A percentile compares a stretch with the other conserved stretches of the same genome.
Evolutionary conservation across 1,140 invertebrate genomes (phyloP).

Genomic region (Chironomus tepperi): DNA sequence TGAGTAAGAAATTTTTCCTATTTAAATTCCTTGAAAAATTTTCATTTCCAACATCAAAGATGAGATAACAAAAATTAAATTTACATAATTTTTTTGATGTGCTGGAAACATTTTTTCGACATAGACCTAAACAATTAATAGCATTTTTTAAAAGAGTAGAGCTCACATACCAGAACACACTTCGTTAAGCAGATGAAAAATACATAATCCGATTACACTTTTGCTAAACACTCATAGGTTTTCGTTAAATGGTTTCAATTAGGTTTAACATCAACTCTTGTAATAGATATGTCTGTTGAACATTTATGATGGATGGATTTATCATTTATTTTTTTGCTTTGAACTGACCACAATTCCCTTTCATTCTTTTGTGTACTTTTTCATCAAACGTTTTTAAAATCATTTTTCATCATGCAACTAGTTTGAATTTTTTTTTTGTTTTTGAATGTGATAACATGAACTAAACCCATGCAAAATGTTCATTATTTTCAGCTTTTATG

Average conservation of each 20-base stretch:
- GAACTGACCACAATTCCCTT: not conserved
- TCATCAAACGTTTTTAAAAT: not conserved
- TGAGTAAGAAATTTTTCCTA: not conserved
- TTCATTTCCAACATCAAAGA: not conserved
- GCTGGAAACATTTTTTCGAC: no score
- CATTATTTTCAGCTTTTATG: not conserved
- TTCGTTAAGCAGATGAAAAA: not conserved
- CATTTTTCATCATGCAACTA: not conserved
- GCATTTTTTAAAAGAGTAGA: no score
- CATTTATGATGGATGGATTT: constrained; percentile 1
- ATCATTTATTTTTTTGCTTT: not conserved
- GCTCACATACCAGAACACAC: no score
- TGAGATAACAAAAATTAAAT: no score
- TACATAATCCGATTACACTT: not conserved
- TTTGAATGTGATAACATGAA: not conserved
- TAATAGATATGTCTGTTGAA: not conserved
- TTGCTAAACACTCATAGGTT: not conserved
- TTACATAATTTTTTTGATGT: no score
- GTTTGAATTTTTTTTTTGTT: not conserved
- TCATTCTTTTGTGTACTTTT: not conserved
- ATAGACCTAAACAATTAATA: not conserved
- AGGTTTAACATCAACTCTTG: not conserved
- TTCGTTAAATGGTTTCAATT: constrained; percentile 14
- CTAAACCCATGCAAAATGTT: not conserved
- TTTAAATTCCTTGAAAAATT: not conserved